Evolutionary conservation across 2,888 invertebrate species (phyloP).

Genomic region (Callyntrura sp.): DNA sequence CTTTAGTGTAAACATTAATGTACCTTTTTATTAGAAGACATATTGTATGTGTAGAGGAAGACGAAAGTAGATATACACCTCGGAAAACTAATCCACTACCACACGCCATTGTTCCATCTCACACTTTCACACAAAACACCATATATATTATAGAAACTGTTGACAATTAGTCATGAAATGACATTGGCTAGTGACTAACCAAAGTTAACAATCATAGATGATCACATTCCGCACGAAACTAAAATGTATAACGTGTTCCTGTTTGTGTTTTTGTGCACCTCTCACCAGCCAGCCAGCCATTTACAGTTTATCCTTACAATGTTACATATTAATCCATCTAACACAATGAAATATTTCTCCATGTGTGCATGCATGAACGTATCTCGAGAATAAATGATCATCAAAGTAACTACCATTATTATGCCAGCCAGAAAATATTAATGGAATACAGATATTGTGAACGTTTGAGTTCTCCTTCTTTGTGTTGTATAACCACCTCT

Average conservation of each 20-base stretch:
- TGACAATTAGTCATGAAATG: slow-evolving; percentile 7
- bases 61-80: neutral
- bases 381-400: slow-evolving; percentile 7
- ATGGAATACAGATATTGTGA: no score
- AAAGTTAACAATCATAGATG: neutral
- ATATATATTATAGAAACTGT: neutral
- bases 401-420: neutral
- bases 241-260: slow-evolving; percentile 35
- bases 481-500: no score
- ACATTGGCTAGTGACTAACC: slow-evolving; percentile 32
- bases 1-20: slow-evolving; percentile 8
- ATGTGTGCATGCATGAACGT: slow-evolving; percentile 28
- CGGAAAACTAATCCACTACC: neutral
- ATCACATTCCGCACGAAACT: neutral
- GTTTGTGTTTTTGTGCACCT: neutral
- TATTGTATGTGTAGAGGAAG: no score
- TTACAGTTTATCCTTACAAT: slow-evolving; percentile 28
- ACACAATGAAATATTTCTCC: slow-evolving; percentile 34
- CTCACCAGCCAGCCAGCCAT: no score
- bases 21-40: slow-evolving; percentile 44
- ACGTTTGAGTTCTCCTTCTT: no score
- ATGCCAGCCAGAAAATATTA: neutral
- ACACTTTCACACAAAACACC: neutral
- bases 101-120: slow-evolving; percentile 33
- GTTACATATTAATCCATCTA: slow-evolving; percentile 25